A percentile compares a stretch with the other conserved stretches of the same genome.
These are phyloP conservation scores for Brienomyrus longianalis DNA, from an alignment of 2,113 vertebrate species.

Conservation along the genomic window DNA sequence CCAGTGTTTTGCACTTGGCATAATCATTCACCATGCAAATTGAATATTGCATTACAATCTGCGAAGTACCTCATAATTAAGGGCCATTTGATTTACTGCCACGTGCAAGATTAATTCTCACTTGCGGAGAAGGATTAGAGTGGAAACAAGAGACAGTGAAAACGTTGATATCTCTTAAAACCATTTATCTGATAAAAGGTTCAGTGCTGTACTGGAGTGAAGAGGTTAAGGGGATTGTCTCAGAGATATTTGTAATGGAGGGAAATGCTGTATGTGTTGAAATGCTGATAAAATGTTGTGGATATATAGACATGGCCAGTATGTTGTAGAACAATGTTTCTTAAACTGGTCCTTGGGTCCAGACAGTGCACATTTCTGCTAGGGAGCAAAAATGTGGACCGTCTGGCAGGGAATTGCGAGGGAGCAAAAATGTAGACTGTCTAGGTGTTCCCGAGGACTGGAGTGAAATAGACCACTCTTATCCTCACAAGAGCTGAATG, in stretches of 20 bases:
- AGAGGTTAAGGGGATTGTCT: no score
- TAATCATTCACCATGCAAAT: slow-evolving; percentile 62
- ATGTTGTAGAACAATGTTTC: background rate
- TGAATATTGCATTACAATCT: slow-evolving; percentile 45
- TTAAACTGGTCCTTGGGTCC: background rate
- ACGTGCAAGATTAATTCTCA: background rate
- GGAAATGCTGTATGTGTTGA: background rate
- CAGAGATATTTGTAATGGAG: background rate
- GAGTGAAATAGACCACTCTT: background rate
- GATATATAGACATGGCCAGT: background rate
- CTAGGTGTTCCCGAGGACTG: no score
- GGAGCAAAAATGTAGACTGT: no score
- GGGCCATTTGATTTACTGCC: background rate
- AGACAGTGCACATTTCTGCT: background rate
- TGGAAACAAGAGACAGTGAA: background rate
- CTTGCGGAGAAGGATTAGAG: slow-evolving; percentile 22
- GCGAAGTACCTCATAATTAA: slow-evolving; percentile 50
- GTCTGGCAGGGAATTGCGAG: no score
- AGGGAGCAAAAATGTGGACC: background rate
- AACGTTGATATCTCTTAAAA: background rate
- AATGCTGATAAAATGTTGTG: background rate
- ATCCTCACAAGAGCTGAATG: background rate
- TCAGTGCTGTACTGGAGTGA: background rate
- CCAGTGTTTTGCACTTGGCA: slow-evolving; percentile 52
- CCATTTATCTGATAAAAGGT: background rate